These are phyloP conservation scores for Scaptomyza pallida DNA, from an alignment of 1,140 invertebrate species.

Conservation along the genomic window DNA sequence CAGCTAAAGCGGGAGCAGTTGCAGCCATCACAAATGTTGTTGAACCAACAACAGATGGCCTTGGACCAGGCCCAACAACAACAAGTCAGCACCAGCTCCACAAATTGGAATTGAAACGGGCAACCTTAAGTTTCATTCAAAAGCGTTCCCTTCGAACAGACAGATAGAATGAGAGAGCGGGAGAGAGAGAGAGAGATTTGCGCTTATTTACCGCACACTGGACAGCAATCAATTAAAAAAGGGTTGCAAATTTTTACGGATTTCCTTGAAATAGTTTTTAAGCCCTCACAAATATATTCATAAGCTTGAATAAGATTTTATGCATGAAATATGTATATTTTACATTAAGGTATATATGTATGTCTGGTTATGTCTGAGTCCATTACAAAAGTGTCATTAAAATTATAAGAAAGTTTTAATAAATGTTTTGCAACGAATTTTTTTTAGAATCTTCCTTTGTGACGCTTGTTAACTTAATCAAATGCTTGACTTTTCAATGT, in stretches of 20 bases:
- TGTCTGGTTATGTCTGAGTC: neutral
- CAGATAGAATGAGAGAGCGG: constrained; percentile 23
- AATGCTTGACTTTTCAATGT: constrained; percentile 7
- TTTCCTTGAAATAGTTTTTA: neutral
- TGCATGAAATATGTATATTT: neutral
- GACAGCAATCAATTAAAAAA: neutral
- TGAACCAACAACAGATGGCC: constrained; percentile 75
- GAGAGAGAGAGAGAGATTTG: constrained; percentile 34
- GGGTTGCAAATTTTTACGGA: constrained; percentile 14
- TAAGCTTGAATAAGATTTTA: neutral
- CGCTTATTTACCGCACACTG: constrained; percentile 59
- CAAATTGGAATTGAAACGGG: constrained; percentile 61
- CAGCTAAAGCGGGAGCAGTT: constrained; percentile 24
- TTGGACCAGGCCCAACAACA: constrained; percentile 74
- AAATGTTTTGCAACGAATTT: neutral
- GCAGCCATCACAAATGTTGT: constrained; percentile 64
- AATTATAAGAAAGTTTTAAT: neutral
- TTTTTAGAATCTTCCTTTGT: neutral
- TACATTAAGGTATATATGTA: neutral
- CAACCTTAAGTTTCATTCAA: neutral
- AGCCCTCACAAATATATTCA: too few species aligned
- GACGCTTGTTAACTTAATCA: constrained; percentile 1
- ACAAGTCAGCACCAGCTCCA: constrained; percentile 63
- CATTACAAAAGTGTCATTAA: neutral
- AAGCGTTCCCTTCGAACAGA: neutral